A percentile compares a stretch with the other conserved stretches of the same genome.
phyloP scores from a whole-genome alignment of 2,113 vertebrate species.

The Potamarius usumacintae region DNA sequence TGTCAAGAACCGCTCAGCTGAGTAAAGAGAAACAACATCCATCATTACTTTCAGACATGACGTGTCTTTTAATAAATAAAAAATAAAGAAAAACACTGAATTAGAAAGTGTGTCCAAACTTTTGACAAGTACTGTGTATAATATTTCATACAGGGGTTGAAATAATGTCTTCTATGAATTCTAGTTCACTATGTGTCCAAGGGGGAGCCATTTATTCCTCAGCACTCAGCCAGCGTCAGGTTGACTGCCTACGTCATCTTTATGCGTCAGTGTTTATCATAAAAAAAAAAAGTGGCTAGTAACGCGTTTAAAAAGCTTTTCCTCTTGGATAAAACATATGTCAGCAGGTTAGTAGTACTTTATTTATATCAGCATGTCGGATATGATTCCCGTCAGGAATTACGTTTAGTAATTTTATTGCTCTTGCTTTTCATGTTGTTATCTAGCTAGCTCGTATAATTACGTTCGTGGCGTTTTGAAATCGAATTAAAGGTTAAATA shows the following conservation, averaged over 20 bases:
- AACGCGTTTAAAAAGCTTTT: neutral
- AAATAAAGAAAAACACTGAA: no score
- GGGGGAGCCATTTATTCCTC: neutral
- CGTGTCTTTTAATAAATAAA: no score
- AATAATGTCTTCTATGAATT: neutral
- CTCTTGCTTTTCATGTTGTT: neutral
- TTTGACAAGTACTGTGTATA: neutral
- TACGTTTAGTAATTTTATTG: neutral
- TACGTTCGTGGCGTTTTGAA: neutral
- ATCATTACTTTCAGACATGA: no score
- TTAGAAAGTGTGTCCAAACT: no score
- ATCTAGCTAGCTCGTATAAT: neutral
- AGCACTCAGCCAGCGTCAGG: neutral
- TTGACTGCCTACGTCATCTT: conserved; percentile 31
- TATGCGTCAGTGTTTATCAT: conserved; percentile 26
- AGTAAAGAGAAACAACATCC: no score
- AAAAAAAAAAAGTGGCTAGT: neutral
- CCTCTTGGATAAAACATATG: neutral
- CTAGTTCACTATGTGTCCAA: neutral
- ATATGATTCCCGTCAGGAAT: neutral
- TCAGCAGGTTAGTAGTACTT: neutral
- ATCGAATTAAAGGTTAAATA: no score
- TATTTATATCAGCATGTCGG: neutral
- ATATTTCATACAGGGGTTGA: neutral
- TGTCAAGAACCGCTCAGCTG: no score